phyloP scores from a whole-genome alignment of 2,797 vertebrate species.

The Scarus forsteni region DNA sequence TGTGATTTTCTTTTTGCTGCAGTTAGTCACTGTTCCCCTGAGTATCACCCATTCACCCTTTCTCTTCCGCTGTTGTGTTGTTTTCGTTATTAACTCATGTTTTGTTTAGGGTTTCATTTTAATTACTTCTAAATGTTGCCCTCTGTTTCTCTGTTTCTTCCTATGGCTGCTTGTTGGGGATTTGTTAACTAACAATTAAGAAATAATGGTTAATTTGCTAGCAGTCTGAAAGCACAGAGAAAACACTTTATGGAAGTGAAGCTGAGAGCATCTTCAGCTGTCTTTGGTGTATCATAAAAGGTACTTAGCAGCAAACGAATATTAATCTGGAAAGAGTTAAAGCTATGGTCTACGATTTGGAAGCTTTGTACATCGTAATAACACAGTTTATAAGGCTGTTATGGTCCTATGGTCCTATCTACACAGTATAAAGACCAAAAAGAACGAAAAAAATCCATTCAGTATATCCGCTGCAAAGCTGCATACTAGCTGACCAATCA shows the following conservation, averaged over 20 bases:
- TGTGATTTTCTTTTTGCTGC: neutral
- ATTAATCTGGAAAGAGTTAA: no score
- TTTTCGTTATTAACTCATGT: constrained; percentile 19
- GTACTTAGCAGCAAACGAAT: neutral
- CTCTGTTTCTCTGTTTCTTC: constrained; percentile 7
- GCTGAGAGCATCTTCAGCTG: neutral
- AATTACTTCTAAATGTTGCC: constrained; percentile 30
- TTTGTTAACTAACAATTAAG: constrained; percentile 47
- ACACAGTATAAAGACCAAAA: no score
- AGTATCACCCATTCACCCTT: neutral
- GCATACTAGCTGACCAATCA: no score
- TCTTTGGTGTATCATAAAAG: neutral
- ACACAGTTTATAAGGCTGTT: no score
- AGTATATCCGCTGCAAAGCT: no score
- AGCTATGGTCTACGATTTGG: no score
- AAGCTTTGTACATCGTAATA: no score
- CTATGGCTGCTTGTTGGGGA: constrained; percentile 18
- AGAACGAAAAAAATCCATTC: no score
- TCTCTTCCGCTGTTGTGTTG: constrained; percentile 6
- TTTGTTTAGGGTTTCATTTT: constrained; percentile 33
- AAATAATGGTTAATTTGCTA: constrained; percentile 6
- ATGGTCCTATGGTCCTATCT: no score
- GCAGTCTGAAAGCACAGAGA: constrained; percentile 17
- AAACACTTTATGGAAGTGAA: constrained; percentile 5
- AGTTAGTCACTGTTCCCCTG: neutral